Evolutionary conservation across 2,113 vertebrate genomes (phyloP), one percentile per base, ranked within the genome.

Genomic region (Oncorhynchus mykiss): DNA sequence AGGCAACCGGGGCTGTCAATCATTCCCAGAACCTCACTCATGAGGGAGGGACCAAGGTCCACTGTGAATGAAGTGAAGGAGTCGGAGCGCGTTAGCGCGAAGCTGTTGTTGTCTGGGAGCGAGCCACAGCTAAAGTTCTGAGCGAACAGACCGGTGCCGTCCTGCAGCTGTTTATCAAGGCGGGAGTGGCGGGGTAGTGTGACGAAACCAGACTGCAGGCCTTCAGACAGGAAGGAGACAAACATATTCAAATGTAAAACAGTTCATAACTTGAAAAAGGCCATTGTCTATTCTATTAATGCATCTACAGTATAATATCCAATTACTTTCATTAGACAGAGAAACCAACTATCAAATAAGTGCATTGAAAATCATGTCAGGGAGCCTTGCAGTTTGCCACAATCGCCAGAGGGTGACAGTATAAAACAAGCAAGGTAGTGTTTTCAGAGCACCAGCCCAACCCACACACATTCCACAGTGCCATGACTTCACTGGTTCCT

Each of bases 11-110:
- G 88, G 87, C 94, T 94, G 88, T 95, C 96, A 74, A 99, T 96
- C 84, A 95, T 89, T 57, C 93, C 93, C 72, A 99, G 87, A 0
- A 99, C 92, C 89, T 99, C 97, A 0, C 91, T 94, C 95, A 99
- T 96, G 13, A 99, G 94, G 1, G 96, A 98, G 16, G 97, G 97
- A 5, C 97, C 97, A 0, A 99, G 93, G 87, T 99, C 97, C 0
- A 99, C 86, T 3, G 93, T 96, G 89, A 99, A 97, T 20, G 97
- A 99, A 73, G 93, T 84, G 60, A 99, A 90, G 54, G 97, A 99
- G 86, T 99, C 96, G 0, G 96, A 96, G 72, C 94, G 95, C 0
- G 85, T 91, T 45, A 95, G 87, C 0, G 80, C 68, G 39, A 77
- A 1, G 73, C 76, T 71, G 0, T 67, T 31, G 9, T 70, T 59